Conservation (phyloP, 2,888 invertebrate genomes). For the Atrina japonica region DNA sequence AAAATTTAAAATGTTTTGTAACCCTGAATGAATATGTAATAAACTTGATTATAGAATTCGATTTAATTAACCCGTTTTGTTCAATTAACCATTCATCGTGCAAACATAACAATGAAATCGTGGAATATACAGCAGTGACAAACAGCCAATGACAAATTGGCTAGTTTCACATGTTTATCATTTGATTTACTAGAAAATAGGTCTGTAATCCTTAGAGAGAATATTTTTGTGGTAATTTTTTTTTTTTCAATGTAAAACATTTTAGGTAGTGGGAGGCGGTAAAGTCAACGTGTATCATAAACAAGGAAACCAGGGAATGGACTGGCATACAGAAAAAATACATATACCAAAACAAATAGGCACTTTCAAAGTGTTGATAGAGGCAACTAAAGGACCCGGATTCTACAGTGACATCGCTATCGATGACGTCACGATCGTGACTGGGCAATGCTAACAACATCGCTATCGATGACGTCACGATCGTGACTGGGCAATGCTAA, state of each 20-base stretch:
- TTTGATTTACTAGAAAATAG: too few species aligned
- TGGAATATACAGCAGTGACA: too few species aligned
- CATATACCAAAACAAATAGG: constrained; percentile 4
- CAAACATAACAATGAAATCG: too few species aligned
- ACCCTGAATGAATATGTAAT: too few species aligned
- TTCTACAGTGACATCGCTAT: constrained; percentile 27
- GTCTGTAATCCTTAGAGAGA: too few species aligned
- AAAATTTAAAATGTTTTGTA: too few species aligned
- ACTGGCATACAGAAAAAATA: constrained; percentile 1
- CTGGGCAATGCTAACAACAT: constrained; percentile 25
- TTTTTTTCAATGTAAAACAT: background rate
- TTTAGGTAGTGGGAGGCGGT: background rate
- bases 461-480: constrained; percentile 25
- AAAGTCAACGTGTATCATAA: background rate
- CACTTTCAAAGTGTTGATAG: constrained; percentile 17
- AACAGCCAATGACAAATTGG: too few species aligned
- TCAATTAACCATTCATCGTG: too few species aligned
- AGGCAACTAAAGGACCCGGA: constrained; percentile 14
- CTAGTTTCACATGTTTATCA: too few species aligned
- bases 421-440: constrained; percentile 18
- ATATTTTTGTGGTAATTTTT: too few species aligned
- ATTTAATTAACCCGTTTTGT: too few species aligned
- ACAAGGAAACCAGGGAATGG: constrained; percentile 2
- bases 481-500: constrained; percentile 12
- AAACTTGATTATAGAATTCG: too few species aligned